A percentile compares a stretch with the other conserved stretches of the same genome.
Evolutionary conservation across 1,140 invertebrate species (phyloP).

Genomic region (Drosophila pandora): DNA sequence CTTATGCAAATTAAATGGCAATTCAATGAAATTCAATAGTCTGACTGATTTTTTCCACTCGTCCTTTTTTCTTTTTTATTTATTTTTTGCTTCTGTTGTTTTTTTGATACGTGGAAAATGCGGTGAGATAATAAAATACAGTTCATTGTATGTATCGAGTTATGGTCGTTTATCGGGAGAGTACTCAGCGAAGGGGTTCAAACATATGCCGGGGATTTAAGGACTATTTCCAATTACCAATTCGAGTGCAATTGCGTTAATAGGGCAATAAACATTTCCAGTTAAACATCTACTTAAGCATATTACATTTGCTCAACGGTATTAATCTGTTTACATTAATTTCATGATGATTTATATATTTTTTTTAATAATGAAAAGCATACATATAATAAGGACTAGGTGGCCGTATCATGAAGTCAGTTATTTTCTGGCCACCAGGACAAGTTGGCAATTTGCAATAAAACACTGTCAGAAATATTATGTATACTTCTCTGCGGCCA

Average conservation of each 20-base stretch:
- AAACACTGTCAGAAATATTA: slow-evolving; percentile 53
- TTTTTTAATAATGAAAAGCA: background rate
- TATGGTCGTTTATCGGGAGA: slow-evolving; percentile 12
- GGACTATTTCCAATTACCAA: background rate
- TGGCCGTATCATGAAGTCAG: slow-evolving; percentile 7
- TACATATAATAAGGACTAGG: no score
- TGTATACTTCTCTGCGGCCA: slow-evolving; percentile 43
- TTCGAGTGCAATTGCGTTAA: slow-evolving; percentile 7
- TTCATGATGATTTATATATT: background rate
- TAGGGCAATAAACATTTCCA: slow-evolving; percentile 3
- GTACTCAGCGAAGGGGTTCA: slow-evolving; percentile 23
- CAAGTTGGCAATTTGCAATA: slow-evolving; percentile 52
- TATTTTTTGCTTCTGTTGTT: slow-evolving; percentile 4
- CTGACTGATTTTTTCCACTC: slow-evolving; percentile 39
- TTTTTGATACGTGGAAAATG: slow-evolving; percentile 39
- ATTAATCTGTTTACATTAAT: background rate
- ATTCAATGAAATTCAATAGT: slow-evolving; percentile 58
- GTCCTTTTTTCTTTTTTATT: slow-evolving; percentile 13
- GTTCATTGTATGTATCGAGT: slow-evolving; percentile 38
- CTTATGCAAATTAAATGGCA: slow-evolving; percentile 64
- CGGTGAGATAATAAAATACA: slow-evolving; percentile 32
- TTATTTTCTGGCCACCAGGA: slow-evolving; percentile 11
- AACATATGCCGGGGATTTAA: slow-evolving; percentile 19
- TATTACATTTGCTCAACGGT: background rate
- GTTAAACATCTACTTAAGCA: background rate